Base-by-base conservation (phyloP, 2,797 vertebrate species). In the Fistularia tabacaria region DNA sequence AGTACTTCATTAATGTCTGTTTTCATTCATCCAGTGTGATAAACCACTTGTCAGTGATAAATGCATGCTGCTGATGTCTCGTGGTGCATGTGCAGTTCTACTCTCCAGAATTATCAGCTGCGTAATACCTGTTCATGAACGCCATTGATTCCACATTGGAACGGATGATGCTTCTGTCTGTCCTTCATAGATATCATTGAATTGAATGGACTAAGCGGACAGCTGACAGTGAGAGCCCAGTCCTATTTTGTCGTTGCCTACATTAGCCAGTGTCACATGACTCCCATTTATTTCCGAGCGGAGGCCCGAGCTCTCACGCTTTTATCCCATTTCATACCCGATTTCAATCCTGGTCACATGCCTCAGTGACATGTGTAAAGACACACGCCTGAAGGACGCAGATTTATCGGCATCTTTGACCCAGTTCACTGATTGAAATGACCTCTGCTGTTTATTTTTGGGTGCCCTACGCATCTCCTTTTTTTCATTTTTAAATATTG, bases 11-110 rank as follows among this genome's bases (percentile, higher is more conserved):
- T 42, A 11, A 6, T 42, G 41, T 11, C 6, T 10, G 12, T 42
- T 11, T 49, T 25, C 42, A 15, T 69, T 73, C 76, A 76, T 54
- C 66, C 67, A 44, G 39, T 59, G 51, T 62, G 38, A 38, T 65
- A 6, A 46, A 51, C 57, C 59, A 10, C 10, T 42, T 25, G 25
- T 5, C 25, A 25, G 25, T 25, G 25, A 25, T 25, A 25, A 25
- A 25, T 25, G 25, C 25, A 25, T 25, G 25, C 25, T 25, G 25
- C 25, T 25, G 25, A 25, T 25, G 25, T 25, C 25, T 25, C 25
- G 5, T 25, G 25, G 25, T 25, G 25, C 25, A 25, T 25, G 25
- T 25, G 25, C 25, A 25, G 25, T 25, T 25, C 25, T 25, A 25
- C 25, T 3, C 25, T 25, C 25, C 25, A 25, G 25, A 25, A 25